Evolutionary conservation across 2,888 invertebrate species (phyloP).

Genomic region (Osmoderma eremita): DNA sequence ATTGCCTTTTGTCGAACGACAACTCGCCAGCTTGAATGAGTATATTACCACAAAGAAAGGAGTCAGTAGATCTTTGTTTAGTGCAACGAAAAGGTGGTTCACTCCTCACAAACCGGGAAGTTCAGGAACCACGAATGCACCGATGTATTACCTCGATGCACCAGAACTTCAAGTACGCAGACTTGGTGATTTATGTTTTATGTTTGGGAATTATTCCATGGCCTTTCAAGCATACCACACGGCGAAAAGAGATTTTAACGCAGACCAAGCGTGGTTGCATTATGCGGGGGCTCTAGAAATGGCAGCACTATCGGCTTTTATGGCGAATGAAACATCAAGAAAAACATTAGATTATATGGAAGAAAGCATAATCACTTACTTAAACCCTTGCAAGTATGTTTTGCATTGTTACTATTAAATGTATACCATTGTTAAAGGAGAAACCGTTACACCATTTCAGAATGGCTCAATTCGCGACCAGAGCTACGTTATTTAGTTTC

Average conservation of each 20-base stretch:
- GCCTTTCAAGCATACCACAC: conserved; percentile 95
- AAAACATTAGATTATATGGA: conserved; percentile 93
- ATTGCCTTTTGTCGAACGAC: conserved; percentile 91
- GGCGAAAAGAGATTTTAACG: conserved; percentile 96
- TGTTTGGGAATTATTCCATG: conserved; percentile 92
- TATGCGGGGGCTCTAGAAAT: conserved; percentile 97
- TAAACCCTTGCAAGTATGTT: conserved; percentile 85
- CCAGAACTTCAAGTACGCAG: conserved; percentile 93
- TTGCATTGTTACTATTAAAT: not conserved
- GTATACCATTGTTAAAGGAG: not conserved
- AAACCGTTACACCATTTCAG: conserved; percentile 63
- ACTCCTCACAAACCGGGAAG: conserved; percentile 81
- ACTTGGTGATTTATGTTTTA: conserved; percentile 94
- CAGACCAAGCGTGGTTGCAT: conserved; percentile 97
- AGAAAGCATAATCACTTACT: conserved; percentile 90
- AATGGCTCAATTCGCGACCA: conserved; percentile 90
- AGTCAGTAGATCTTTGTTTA: conserved; percentile 90
- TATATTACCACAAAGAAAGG: conserved; percentile 88
- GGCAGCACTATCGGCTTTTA: conserved; percentile 92
- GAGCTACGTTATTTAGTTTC: conserved; percentile 89
- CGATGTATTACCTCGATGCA: conserved; percentile 72
- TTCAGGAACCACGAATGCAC: conserved; percentile 60
- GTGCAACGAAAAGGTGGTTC: conserved; percentile 96
- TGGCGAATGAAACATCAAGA: conserved; percentile 81
- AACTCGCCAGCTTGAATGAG: conserved; percentile 83